Percentiles rank a stretch among this genome's conserved stretches.
These are phyloP conservation scores for Muscicapa striata DNA, from an alignment of 2,797 vertebrate species.

Conservation along the genomic window DNA sequence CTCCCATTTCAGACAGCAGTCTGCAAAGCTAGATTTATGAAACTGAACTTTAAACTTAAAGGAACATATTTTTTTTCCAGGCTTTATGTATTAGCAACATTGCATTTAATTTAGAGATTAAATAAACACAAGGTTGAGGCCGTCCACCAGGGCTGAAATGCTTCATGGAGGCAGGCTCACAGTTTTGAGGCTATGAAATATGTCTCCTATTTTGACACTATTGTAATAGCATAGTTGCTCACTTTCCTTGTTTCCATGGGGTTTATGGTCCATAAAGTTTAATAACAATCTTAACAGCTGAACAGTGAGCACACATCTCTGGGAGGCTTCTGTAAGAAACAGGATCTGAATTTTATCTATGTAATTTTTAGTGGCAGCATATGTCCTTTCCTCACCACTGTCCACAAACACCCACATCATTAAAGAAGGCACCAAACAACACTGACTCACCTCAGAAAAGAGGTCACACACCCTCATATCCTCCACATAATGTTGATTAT, in stretches of 20 bases:
- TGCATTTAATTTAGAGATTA: conserved; percentile 57
- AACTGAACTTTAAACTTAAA: conserved; percentile 48
- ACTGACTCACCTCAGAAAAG: background rate
- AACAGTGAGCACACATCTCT: conserved; percentile 70
- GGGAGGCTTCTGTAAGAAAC: conserved; percentile 64
- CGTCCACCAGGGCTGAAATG: conserved; percentile 11
- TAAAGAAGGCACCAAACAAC: background rate
- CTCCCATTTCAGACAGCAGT: conserved; percentile 26
- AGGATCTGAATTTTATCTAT: conserved; percentile 51
- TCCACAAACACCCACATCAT: background rate
- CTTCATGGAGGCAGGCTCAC: background rate
- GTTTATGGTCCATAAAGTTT: conserved; percentile 86
- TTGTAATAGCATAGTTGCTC: conserved; percentile 75
- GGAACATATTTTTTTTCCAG: conserved; percentile 55
- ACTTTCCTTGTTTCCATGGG: conserved; percentile 78
- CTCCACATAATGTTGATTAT: too few relatives aligned
- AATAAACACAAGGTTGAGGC: conserved; percentile 51
- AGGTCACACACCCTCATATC: background rate
- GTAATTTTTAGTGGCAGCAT: background rate
- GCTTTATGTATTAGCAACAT: conserved; percentile 44
- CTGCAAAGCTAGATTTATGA: conserved; percentile 45
- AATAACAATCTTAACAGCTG: conserved; percentile 82
- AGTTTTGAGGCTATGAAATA: conserved; percentile 77
- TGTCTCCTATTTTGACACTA: conserved; percentile 74
- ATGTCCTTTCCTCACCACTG: background rate